Conservation (phyloP, 2,888 invertebrate genomes). For the Cryptus armator region DNA sequence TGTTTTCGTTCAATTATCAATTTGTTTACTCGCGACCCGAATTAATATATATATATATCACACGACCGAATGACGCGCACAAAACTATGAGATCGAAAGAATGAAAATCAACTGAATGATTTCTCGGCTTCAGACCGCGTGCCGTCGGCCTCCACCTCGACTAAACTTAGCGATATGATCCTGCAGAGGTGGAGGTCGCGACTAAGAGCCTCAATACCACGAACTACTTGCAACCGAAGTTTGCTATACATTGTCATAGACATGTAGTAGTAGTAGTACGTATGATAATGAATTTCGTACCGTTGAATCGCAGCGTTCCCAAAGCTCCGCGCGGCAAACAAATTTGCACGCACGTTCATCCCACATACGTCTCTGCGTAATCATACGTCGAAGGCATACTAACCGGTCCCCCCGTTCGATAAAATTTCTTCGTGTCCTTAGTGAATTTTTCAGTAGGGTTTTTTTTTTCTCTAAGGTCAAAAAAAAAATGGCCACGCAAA, state of each 20-base stretch:
- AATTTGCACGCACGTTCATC: constrained; percentile 59
- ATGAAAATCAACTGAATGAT: not conserved
- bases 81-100: not conserved
- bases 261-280: constrained; percentile 21
- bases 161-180: constrained; percentile 55
- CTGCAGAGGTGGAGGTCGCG: constrained; percentile 42
- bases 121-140: constrained; percentile 25
- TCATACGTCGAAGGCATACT: constrained; percentile 60
- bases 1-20: not conserved
- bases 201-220: constrained; percentile 40
- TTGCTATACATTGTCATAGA: constrained; percentile 12
- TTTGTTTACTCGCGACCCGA: not conserved
- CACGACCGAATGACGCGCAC: not conserved
- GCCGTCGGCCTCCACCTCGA: constrained; percentile 40
- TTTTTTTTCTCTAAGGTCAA: too few relatives aligned
- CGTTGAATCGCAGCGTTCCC: constrained; percentile 35
- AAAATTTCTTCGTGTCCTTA: constrained; percentile 35
- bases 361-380: constrained; percentile 35
- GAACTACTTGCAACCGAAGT: constrained; percentile 23
- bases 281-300: constrained; percentile 45
- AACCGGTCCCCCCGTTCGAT: constrained; percentile 30
- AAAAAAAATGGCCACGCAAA: too few relatives aligned
- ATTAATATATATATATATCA: not conserved
- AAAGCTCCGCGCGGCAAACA: constrained; percentile 31
- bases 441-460: not conserved